These are phyloP conservation scores for Spodoptera frugiperda DNA, from an alignment of 1,140 invertebrate genomes.

Conservation along the genomic window DNA sequence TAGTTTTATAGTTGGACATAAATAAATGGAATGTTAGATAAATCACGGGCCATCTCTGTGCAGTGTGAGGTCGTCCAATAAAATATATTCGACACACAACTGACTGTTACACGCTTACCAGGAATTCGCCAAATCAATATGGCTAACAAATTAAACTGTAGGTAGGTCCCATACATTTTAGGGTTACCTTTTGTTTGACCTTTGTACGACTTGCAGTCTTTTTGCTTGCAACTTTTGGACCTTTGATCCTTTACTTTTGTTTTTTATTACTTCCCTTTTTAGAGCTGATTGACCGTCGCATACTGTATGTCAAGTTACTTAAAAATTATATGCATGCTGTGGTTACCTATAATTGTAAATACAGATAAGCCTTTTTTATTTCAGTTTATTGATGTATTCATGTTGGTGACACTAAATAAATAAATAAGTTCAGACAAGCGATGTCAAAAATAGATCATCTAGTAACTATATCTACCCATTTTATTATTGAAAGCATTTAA, in stretches of 20 bases:
- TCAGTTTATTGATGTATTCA: no score
- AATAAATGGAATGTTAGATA: conserved; percentile 53
- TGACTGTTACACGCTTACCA: conserved; percentile 34
- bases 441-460: no score
- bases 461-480: no score
- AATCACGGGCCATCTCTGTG: conserved; percentile 45
- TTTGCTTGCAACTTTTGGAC: conserved; percentile 10
- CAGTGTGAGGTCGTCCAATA: conserved; percentile 37
- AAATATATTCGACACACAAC: conserved; percentile 48
- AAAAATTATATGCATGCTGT: no score
- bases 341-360: no score
- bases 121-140: conserved; percentile 35
- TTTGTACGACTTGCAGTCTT: background rate
- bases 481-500: no score
- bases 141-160: conserved; percentile 24
- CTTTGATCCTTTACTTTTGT: background rate
- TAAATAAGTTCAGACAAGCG: no score
- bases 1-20: conserved; percentile 51
- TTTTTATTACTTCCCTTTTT: background rate
- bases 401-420: no score
- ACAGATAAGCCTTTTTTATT: no score
- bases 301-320: no score
- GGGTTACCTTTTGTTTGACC: background rate
- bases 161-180: background rate
- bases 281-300: no score